Conservation (phyloP, 2,888 invertebrate genomes). For the Drosophila leonis region DNA sequence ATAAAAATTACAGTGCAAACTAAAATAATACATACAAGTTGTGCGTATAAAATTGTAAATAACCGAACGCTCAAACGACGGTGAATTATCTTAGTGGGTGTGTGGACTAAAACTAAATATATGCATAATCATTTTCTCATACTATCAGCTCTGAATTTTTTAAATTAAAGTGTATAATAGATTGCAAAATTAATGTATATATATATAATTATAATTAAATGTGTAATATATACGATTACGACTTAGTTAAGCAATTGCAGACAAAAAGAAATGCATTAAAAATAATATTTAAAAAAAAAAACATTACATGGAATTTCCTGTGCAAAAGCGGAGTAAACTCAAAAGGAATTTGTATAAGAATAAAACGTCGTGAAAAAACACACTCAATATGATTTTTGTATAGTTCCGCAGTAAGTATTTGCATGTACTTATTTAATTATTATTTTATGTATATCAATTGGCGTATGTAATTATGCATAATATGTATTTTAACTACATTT, state of each 20-base stretch:
- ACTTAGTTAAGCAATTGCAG: conserved; percentile 64
- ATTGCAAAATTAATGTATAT: conserved; percentile 48
- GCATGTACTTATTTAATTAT: conserved; percentile 26
- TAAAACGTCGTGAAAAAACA: conserved; percentile 35
- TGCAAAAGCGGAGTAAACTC: conserved; percentile 27
- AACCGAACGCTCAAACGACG: conserved; percentile 6
- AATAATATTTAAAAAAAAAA: conserved; percentile 18
- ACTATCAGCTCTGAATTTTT: conserved; percentile 20
- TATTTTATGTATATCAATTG: conserved; percentile 40
- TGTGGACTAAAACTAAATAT: conserved; percentile 46
- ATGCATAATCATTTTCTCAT: conserved; percentile 28
- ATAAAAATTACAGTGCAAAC: conserved; percentile 78
- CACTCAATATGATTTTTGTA: conserved; percentile 32
- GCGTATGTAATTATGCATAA: conserved; percentile 55
- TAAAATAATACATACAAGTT: conserved; percentile 78
- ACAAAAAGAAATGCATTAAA: conserved; percentile 34
- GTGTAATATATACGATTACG: conserved; percentile 61
- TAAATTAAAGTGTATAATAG: conserved; percentile 35
- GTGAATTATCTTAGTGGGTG: conserved; percentile 26
- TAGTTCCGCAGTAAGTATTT: conserved; percentile 35
- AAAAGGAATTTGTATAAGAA: conserved; percentile 17
- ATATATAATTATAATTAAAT: conserved; percentile 21
- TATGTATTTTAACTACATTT: conserved; percentile 68
- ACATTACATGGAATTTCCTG: conserved; percentile 48
- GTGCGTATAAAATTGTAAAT: conserved; percentile 60